Conservation (phyloP, 2,113 vertebrate genomes). For the Xenus cinereus region DNA sequence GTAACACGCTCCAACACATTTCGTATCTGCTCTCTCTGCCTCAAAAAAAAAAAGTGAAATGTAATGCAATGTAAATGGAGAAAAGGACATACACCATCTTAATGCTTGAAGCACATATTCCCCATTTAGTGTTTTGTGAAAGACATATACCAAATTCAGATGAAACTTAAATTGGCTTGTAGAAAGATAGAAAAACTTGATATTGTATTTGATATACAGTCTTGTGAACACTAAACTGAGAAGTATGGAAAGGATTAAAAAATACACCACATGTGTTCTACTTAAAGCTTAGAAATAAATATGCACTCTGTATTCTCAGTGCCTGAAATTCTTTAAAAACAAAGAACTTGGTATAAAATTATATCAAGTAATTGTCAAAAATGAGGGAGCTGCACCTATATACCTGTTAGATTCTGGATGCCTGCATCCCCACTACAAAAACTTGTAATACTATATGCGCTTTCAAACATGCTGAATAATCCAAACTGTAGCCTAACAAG, state of each 20-base stretch:
- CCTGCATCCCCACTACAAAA: conserved; percentile 77
- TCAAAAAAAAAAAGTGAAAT: conserved; percentile 28
- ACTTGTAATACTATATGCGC: conserved; percentile 34
- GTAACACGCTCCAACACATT: conserved; percentile 2
- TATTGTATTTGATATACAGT: background rate
- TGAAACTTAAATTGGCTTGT: conserved; percentile 46
- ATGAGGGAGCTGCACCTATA: conserved; percentile 67
- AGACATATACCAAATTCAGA: conserved; percentile 47
- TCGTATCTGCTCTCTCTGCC: conserved; percentile 22
- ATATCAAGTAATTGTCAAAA: conserved; percentile 72
- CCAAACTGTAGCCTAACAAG: conserved; percentile 4
- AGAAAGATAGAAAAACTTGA: conserved; percentile 63
- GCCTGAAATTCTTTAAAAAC: conserved; percentile 74
- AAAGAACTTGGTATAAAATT: conserved; percentile 75
- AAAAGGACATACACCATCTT: conserved; percentile 34
- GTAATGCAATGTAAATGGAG: conserved; percentile 29
- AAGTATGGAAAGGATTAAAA: conserved; percentile 71
- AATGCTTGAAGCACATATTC: conserved; percentile 37
- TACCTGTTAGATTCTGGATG: conserved; percentile 69
- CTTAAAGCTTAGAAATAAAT: conserved; percentile 73
- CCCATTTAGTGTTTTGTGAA: conserved; percentile 50
- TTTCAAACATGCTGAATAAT: conserved; percentile 47
- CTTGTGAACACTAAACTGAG: conserved; percentile 33
- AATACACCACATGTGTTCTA: conserved; percentile 55
- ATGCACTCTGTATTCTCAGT: conserved; percentile 36